A percentile compares a stretch with the other conserved stretches of the same genome.
Evolutionary conservation across 2,888 invertebrate genomes (phyloP).

Genomic region (Aphidoletes aphidimyza): DNA sequence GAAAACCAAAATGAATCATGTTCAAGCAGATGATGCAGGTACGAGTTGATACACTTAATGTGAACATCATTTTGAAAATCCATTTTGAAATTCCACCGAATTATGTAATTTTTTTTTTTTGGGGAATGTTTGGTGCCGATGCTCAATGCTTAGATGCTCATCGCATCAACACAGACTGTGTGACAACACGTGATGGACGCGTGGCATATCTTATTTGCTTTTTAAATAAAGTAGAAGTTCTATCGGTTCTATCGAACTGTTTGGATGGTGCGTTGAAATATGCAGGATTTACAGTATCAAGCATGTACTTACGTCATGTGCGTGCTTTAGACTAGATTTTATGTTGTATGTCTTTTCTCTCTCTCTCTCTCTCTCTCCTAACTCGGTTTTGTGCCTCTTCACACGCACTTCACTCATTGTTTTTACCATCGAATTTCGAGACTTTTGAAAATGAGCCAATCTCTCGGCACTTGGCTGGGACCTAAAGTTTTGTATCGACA

Average conservation of each 20-base stretch:
- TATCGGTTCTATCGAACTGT: background rate
- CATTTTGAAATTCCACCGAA: background rate
- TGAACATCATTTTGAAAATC: background rate
- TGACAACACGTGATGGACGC: slow-evolving; percentile 41
- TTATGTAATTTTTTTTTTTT: too few species aligned
- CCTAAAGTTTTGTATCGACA: background rate
- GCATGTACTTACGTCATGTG: slow-evolving; percentile 30
- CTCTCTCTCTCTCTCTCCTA: too few species aligned
- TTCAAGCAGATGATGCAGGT: slow-evolving; percentile 27
- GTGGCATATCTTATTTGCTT: slow-evolving; percentile 36
- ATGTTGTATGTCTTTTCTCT: too few species aligned
- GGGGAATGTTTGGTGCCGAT: too few species aligned
- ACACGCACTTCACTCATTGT: slow-evolving; percentile 19
- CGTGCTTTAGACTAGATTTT: background rate
- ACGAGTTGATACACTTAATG: background rate
- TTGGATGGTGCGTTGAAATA: background rate
- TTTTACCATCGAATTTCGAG: too few species aligned
- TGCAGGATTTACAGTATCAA: background rate
- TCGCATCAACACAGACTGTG: too few species aligned
- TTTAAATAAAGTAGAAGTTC: background rate
- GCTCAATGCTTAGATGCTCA: too few species aligned
- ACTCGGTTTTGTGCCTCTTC: background rate
- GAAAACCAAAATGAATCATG: slow-evolving; percentile 5
- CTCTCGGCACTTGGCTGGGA: slow-evolving; percentile 7
- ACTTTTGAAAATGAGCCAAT: too few species aligned